These are phyloP conservation scores for Incurvaria masculella DNA, from an alignment of 2,888 invertebrate genomes.

Conservation along the genomic window DNA sequence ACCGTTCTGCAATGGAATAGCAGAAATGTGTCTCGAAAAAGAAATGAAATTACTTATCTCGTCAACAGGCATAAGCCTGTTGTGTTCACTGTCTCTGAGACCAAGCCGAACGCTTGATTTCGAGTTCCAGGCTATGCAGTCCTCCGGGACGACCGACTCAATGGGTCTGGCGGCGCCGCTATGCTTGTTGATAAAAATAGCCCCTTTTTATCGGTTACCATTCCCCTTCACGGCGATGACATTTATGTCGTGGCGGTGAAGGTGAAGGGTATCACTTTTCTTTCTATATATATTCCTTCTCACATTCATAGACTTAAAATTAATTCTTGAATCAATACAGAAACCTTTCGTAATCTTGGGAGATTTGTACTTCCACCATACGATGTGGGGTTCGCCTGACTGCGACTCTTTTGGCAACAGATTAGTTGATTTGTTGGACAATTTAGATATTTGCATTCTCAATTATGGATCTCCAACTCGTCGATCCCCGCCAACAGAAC, in stretches of 20 bases:
- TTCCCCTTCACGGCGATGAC: neutral
- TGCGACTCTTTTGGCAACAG: neutral
- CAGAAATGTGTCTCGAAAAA: neutral
- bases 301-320: neutral
- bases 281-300: neutral
- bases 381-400: neutral
- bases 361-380: neutral
- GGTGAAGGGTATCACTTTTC: neutral
- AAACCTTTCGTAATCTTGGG: neutral
- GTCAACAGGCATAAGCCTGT: neutral
- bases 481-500: neutral
- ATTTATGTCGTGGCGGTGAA: neutral
- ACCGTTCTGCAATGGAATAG: neutral
- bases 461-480: neutral
- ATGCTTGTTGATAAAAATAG: neutral
- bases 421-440: neutral
- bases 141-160: neutral
- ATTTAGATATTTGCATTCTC: neutral
- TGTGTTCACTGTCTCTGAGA: neutral
- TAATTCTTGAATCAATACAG: neutral
- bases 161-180: conserved; percentile 1
- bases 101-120: neutral
- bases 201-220: neutral
- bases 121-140: neutral
- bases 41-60: neutral